phyloP scores from a whole-genome alignment of 2,113 vertebrate species.

The Boulengeromyrus knoepffleri region DNA sequence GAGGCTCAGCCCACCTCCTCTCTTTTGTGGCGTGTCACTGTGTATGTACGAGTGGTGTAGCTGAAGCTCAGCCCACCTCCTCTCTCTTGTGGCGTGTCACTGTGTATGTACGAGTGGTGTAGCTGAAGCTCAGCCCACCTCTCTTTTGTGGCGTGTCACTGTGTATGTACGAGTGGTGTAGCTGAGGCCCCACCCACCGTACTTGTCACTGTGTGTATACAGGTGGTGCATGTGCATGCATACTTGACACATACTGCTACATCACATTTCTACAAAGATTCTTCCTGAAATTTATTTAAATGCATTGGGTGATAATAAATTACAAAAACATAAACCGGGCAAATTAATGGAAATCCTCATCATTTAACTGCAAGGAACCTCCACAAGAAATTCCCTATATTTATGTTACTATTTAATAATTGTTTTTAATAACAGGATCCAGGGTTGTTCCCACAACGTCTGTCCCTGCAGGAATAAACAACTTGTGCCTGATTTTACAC shows the following conservation, averaged over 20 bases:
- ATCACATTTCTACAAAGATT: background rate
- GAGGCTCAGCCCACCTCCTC: too few relatives aligned
- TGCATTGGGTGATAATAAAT: background rate
- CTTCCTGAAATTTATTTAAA: background rate
- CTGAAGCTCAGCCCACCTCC: too few relatives aligned
- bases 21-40: too few relatives aligned
- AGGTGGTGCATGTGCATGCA: background rate
- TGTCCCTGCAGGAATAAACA: slow-evolving; percentile 31
- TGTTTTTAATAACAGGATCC: slow-evolving; percentile 40
- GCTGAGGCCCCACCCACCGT: background rate
- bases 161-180: too few relatives aligned
- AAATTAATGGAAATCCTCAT: slow-evolving; percentile 25
- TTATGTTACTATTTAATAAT: slow-evolving; percentile 40
- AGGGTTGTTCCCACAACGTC: slow-evolving; percentile 34
- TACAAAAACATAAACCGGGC: background rate
- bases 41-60: too few relatives aligned
- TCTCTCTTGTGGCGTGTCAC: too few relatives aligned
- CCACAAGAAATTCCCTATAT: slow-evolving; percentile 34
- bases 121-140: too few relatives aligned
- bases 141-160: too few relatives aligned
- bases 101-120: too few relatives aligned
- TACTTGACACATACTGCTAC: too few relatives aligned
- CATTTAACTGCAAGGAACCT: slow-evolving; percentile 32
- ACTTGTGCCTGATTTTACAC: slow-evolving; percentile 29
- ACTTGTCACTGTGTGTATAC: background rate